Evolutionary conservation across 2,888 invertebrate species (phyloP).

Genomic region (Lepeophtheirus nordmannii): DNA sequence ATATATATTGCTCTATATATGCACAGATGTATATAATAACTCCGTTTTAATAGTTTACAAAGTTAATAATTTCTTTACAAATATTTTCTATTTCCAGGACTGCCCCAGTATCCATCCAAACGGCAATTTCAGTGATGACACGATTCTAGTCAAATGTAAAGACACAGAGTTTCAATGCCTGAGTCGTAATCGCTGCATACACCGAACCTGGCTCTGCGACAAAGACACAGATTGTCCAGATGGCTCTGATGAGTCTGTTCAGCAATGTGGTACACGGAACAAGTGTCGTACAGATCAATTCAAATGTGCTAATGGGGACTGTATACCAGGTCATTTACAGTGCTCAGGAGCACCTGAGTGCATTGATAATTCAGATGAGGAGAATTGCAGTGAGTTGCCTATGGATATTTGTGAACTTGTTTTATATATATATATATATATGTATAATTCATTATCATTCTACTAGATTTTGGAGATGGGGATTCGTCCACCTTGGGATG

Average conservation of each 20-base stretch:
- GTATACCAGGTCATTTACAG: constrained; percentile 48
- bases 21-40: no score
- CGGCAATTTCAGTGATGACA: background rate
- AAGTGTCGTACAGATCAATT: constrained; percentile 66
- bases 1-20: no score
- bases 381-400: constrained; percentile 48
- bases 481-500: constrained; percentile 39
- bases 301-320: constrained; percentile 46
- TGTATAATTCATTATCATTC: constrained; percentile 31
- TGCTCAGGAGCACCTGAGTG: constrained; percentile 71
- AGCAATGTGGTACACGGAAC: constrained; percentile 13
- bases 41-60: no score
- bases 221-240: constrained; percentile 66
- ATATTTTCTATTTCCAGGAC: no score
- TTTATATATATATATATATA: constrained; percentile 30
- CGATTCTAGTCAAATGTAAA: constrained; percentile 42
- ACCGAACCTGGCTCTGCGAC: constrained; percentile 66
- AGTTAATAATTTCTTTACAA: no score
- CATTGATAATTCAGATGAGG: constrained; percentile 67
- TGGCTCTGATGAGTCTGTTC: constrained; percentile 50
- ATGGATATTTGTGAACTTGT: background rate
- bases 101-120: no score
- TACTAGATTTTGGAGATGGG: background rate
- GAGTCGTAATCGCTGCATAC: constrained; percentile 63
- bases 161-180: constrained; percentile 59